Evolutionary conservation across 1,140 invertebrate species (phyloP), one percentile per base, ranked within the genome.

Genomic region (Rhopalosiphum padi): DNA sequence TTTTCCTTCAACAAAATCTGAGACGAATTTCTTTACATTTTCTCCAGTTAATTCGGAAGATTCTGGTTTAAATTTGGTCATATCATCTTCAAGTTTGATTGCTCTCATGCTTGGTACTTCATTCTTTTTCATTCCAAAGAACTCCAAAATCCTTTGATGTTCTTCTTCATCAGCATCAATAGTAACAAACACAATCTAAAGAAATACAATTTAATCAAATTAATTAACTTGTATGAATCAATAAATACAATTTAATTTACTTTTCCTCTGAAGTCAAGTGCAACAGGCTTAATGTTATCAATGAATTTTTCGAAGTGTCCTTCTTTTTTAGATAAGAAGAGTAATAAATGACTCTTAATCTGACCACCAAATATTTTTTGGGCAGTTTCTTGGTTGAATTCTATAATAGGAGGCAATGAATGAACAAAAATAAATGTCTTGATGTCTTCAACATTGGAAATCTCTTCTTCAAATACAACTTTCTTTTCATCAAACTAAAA

Each of bases 301-400:
- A 98, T 95, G 94, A 97, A 96, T 94, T 97, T 97, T 48, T 98
- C 97, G 95, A 97, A 98, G 94, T 98, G 96, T 87, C 97, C 98
- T 94, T 96, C 96, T 95, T 97, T 97, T 96, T 99, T 99, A 95
- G 98, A 98, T 87, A 99, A 96, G 96, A 99, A 99, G 90, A 99
- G 95, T 88, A 99, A 96, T 94, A 99, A 96, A 95, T 99, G 99
- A 94, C 97, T 98, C 96, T 99, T 99, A 95, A 99, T 98, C 93
- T 99, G 98, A 94, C 99, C 99, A 94, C 98, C 98, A 95, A 99
- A 99, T 95, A 99, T 99, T 95, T 99, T 99, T 94, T 98, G 97
- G 11, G 99, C 99, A 55, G 98, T 99, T 95, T 99, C 98, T 94
- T 99, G 99, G 94, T 98, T 99, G 96, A 99, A 99, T 95, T 99